Evolutionary conservation across 2,113 vertebrate genomes (phyloP).

Genomic region (Sorex araneus): DNA sequence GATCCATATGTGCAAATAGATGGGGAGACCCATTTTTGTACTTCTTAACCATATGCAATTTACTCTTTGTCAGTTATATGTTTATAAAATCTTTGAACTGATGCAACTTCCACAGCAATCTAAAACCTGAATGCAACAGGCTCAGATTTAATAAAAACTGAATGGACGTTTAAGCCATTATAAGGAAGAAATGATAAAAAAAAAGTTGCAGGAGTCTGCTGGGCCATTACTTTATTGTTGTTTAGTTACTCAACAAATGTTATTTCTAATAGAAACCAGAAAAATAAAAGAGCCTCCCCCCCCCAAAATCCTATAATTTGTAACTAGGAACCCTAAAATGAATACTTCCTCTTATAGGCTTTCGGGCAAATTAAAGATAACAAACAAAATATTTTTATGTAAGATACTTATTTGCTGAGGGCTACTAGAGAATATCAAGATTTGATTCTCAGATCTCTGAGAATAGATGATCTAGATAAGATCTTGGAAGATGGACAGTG

Average conservation of each 20-base stretch:
- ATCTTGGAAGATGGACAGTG: conserved; percentile 10
- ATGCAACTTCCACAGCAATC: conserved; percentile 33
- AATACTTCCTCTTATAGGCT: conserved; percentile 2
- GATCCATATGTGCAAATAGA: neutral
- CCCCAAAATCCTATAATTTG: conserved; percentile 24
- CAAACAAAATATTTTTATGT: conserved; percentile 36
- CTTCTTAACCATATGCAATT: neutral
- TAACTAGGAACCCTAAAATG: conserved; percentile 42
- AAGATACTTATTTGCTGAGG: conserved; percentile 40
- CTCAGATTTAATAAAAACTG: neutral
- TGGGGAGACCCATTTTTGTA: neutral
- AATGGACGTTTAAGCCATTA: neutral
- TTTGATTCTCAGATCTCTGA: conserved; percentile 10
- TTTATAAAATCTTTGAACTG: conserved; percentile 36
- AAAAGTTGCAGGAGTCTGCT: neutral
- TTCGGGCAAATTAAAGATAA: conserved; percentile 4
- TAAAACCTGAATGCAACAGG: conserved; percentile 12
- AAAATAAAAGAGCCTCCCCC: conserved; percentile 40
- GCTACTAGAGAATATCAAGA: conserved; percentile 36
- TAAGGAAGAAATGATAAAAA: neutral
- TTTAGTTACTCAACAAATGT: conserved; percentile 12
- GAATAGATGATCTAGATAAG: neutral
- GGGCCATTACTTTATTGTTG: neutral
- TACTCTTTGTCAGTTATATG: neutral
- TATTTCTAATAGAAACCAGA: conserved; percentile 42